Evolutionary conservation across 2,113 vertebrate species (phyloP).

Genomic region (Amia ocellicauda): DNA sequence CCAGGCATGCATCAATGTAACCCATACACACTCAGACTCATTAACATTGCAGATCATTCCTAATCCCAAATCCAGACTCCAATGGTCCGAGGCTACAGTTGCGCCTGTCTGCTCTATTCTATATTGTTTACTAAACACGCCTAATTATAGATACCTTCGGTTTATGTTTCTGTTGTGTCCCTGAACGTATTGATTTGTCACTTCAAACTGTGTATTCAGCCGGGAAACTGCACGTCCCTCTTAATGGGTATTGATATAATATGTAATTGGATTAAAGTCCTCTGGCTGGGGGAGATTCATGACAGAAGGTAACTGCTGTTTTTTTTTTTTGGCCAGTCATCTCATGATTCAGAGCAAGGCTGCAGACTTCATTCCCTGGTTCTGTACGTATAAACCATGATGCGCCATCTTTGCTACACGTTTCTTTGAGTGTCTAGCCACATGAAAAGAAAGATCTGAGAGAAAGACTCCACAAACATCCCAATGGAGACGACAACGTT

Average conservation of each 20-base stretch:
- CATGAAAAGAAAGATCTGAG: no score
- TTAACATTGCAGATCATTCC: no score
- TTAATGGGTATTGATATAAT: conserved; percentile 24
- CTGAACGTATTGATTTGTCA: conserved; percentile 21
- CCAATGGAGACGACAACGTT: no score
- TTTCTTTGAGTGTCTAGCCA: no score
- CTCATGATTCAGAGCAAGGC: neutral
- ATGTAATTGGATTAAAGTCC: conserved; percentile 26
- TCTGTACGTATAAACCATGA: no score
- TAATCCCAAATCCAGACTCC: no score
- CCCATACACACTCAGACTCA: no score
- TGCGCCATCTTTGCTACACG: no score
- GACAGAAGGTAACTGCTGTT: neutral
- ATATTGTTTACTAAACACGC: neutral
- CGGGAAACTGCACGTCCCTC: conserved; percentile 9
- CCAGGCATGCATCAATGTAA: no score
- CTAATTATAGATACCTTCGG: conserved; percentile 20
- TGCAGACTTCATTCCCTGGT: no score
- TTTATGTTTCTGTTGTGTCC: conserved; percentile 8
- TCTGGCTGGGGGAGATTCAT: conserved; percentile 7
- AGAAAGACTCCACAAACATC: no score
- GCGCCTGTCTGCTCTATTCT: neutral
- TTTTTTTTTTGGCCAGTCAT: conserved; percentile 3
- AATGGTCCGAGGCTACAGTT: no score
- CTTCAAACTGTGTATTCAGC: conserved; percentile 19